Evolutionary conservation across 2,113 vertebrate species (phyloP), one percentile per base, ranked within the genome.

Genomic region (Cottus gobio): DNA sequence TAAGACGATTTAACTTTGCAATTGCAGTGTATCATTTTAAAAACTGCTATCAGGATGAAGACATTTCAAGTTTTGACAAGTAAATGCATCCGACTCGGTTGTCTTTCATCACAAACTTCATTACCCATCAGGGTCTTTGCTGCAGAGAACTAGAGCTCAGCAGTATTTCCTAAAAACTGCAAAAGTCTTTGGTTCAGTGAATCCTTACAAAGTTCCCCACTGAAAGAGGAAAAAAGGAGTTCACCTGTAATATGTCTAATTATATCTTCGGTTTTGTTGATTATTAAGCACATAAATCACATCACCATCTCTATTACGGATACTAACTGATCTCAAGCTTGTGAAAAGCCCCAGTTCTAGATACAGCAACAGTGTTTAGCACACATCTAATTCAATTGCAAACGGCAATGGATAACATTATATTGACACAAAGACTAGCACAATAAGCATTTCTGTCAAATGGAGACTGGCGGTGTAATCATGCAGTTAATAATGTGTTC

Each of bases 101-200:
- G 70, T 73, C 69, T 86, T 84, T 85, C 54, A 70, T 86, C 61
- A 79, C 67, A 85, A 79, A 81, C 80, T 62, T 84, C 52, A 81
- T 87, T 87, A 77, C 72, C 83, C 80, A 81, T 78, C 54, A 44
- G 24, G 52, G 52, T 37, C 62, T 85, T 34, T 76, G 34, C 36
- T 74, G 58, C 34, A 71, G 62, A 78, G 65, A 80, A 69, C 30
- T 24, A 16, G 57, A 75, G 71, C 61, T 77, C 65, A 79, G 71
- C 69, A 71, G 42, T 80, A 37, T 80, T 87, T 83, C n/a, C 39
- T 60, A 22, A 69, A 82, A 89, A 30, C 57, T 80, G 52, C 60
- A 69, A 13, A 80, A 57, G 8, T 24, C 28, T 75, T 64, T 65
- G 58, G 46, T 84, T 77, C 36, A 78, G 12, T 69, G 18, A 77